Base-by-base conservation (phyloP, 2,888 invertebrate genomes). In the Tetragonisca angustula region DNA sequence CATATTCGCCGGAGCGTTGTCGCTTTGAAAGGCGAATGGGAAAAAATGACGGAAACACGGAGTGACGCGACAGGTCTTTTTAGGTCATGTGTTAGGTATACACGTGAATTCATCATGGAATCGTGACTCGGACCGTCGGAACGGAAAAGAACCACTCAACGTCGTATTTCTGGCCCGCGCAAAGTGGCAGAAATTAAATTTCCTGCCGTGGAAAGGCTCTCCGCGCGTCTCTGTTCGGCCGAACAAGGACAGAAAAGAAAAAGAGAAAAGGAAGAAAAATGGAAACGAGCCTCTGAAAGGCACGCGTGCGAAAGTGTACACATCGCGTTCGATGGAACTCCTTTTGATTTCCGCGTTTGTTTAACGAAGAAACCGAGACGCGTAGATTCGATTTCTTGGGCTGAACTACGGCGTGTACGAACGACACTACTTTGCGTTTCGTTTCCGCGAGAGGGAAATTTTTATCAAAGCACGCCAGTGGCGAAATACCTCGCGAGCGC, bases 151-250 rank as follows among this genome's bases (percentile, higher is more conserved):
- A 83, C 86, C 82, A 83, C 86, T 88, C 88, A 75, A 79, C 79
- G 81, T 74, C 82, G 87, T 85, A 90, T 83, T 87, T 85, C 85
- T 86, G 79, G 78, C 70, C 61, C 68, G 87, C 84, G 90, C 88
- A 91, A 88, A 89, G 88, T 89, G 84, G 65, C 76, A 87, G 81
- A 87, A 91, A 91, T 91, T 85, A 90, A 91, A 91, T 91, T 91
- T 91, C 86, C 76, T 85, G 70, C 74, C 83, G 70, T 59, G 78
- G 83, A 86, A 86, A 77, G 75, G 81, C 81, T 85, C 78, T 76
- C 59, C 59, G 43, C 73, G 74, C 71, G 79, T 61, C 71, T 72
- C 77, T 77, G 74, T 52, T 36, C 54, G 56, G 43, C 43, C 27
- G 76, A 64, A 70, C 49, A 27, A 54, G 27, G 54, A 27, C 17